Percentiles rank a stretch among this genome's conserved stretches.
phyloP scores from a whole-genome alignment of 2,888 invertebrate species.

The Melanostoma scalare region DNA sequence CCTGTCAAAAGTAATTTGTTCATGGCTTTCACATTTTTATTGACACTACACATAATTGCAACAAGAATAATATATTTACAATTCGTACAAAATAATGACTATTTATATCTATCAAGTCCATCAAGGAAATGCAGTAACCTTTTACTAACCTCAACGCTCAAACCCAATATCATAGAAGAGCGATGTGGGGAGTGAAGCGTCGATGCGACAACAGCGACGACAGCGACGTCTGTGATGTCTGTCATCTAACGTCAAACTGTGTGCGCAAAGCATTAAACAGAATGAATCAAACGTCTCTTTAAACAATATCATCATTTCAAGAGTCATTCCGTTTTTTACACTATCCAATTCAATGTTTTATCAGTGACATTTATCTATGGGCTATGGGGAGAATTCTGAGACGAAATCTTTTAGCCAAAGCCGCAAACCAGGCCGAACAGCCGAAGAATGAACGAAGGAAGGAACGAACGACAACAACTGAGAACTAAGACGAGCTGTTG shows the following conservation, averaged over 20 bases:
- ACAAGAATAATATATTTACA: constrained; percentile 19
- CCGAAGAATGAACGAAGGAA: constrained; percentile 3
- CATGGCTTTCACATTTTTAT: constrained; percentile 46
- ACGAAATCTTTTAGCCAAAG: constrained; percentile 68
- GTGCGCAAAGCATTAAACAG: constrained; percentile 9
- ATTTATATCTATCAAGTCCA: constrained; percentile 44
- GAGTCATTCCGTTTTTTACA: constrained; percentile 37
- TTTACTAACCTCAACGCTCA: constrained; percentile 1
- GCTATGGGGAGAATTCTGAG: constrained; percentile 45
- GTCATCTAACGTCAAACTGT: constrained; percentile 45
- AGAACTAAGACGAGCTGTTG: neutral
- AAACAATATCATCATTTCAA: constrained; percentile 64
- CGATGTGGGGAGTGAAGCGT: no score
- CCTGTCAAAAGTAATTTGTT: constrained; percentile 67
- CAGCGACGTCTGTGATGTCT: constrained; percentile 26
- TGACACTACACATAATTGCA: constrained; percentile 51
- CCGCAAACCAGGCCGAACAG: constrained; percentile 51
- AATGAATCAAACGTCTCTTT: constrained; percentile 38
- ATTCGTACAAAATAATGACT: constrained; percentile 38
- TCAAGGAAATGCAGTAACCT: constrained; percentile 55
- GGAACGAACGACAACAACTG: no score
- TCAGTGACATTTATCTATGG: constrained; percentile 69
- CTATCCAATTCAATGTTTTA: constrained; percentile 63
- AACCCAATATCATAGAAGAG: no score
- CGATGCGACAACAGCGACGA: no score